A percentile compares a stretch with the other conserved stretches of the same genome.
Conservation (phyloP, 1,140 invertebrate genomes). For the Phenacoccus solenopsis region DNA sequence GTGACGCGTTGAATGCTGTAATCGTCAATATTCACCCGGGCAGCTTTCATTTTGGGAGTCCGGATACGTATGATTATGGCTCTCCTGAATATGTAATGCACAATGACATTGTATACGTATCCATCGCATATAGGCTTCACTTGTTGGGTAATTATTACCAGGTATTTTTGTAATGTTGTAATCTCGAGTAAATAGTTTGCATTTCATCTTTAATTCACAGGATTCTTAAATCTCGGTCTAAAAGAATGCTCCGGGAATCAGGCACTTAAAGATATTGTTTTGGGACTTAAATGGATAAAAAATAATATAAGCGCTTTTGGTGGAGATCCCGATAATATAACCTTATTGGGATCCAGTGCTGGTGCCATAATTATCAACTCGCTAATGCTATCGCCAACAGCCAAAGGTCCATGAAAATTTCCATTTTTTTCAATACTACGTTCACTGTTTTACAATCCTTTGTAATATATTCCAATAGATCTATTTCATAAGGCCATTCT, state of each 20-base stretch:
- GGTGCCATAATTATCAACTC: slow-evolving; percentile 49
- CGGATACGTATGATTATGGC: background rate
- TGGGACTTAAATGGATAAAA: slow-evolving; percentile 55
- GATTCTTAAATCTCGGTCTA: slow-evolving; percentile 44
- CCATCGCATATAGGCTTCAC: background rate
- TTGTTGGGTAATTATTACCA: too few relatives aligned
- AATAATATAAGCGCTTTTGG: slow-evolving; percentile 57
- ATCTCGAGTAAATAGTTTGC: too few relatives aligned
- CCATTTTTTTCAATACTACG: too few relatives aligned
- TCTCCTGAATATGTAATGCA: background rate
- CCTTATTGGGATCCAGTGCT: slow-evolving; percentile 53
- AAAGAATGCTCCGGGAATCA: slow-evolving; percentile 53
- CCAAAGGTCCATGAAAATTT: slow-evolving; percentile 39
- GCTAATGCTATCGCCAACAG: slow-evolving; percentile 45
- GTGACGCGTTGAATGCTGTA: background rate
- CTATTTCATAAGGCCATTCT: background rate
- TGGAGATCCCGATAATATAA: slow-evolving; percentile 56
- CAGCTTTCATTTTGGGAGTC: background rate
- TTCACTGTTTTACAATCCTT: too few relatives aligned
- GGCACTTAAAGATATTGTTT: slow-evolving; percentile 61
- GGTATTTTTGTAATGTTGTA: too few relatives aligned
- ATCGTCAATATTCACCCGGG: background rate
- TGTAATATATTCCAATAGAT: too few relatives aligned
- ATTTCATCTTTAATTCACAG: too few relatives aligned
- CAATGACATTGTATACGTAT: background rate